Conservation (phyloP, 2,888 invertebrate species). For the Isoperla grammatica region DNA sequence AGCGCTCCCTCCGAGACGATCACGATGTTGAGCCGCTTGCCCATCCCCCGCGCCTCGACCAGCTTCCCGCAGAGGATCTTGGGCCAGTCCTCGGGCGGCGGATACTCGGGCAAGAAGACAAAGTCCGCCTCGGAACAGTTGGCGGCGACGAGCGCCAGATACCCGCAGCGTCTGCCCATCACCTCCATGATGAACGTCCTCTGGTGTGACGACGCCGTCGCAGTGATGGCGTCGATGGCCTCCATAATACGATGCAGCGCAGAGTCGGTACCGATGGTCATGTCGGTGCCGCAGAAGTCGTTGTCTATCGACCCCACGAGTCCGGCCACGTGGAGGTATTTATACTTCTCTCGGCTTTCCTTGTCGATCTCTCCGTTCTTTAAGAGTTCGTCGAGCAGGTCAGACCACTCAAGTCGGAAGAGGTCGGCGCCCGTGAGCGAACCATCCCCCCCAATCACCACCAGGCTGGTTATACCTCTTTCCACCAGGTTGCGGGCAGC, state of each 20-base stretch:
- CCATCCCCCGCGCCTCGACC: slow-evolving; percentile 82
- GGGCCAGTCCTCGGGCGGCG: slow-evolving; percentile 91
- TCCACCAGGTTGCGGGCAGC: slow-evolving; percentile 88
- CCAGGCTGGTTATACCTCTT: slow-evolving; percentile 86
- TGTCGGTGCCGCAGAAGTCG: slow-evolving; percentile 99
- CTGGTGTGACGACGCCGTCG: slow-evolving; percentile 98
- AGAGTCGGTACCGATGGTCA: slow-evolving; percentile 99
- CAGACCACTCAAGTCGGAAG: slow-evolving; percentile 90
- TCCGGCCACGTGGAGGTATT: slow-evolving; percentile 85
- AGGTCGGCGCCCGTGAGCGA: slow-evolving; percentile 95
- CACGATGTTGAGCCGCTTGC: slow-evolving; percentile 95
- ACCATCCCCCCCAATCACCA: slow-evolving; percentile 98
- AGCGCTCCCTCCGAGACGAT: slow-evolving; percentile 98
- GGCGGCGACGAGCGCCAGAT: too few relatives aligned
- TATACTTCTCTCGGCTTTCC: slow-evolving; percentile 68
- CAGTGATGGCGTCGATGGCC: slow-evolving; percentile 95
- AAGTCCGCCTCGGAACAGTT: slow-evolving; percentile 96
- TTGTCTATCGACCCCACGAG: slow-evolving; percentile 99
- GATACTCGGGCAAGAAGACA: slow-evolving; percentile 97
- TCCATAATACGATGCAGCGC: slow-evolving; percentile 97
- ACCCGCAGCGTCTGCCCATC: slow-evolving; percentile 99
- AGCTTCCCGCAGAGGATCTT: slow-evolving; percentile 90
- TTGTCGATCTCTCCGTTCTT: slow-evolving; percentile 63
- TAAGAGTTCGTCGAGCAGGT: slow-evolving; percentile 75
- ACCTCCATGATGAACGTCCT: slow-evolving; percentile 99